Conservation (phyloP, 1,140 invertebrate species). For the Drosophila pallidifrons region DNA sequence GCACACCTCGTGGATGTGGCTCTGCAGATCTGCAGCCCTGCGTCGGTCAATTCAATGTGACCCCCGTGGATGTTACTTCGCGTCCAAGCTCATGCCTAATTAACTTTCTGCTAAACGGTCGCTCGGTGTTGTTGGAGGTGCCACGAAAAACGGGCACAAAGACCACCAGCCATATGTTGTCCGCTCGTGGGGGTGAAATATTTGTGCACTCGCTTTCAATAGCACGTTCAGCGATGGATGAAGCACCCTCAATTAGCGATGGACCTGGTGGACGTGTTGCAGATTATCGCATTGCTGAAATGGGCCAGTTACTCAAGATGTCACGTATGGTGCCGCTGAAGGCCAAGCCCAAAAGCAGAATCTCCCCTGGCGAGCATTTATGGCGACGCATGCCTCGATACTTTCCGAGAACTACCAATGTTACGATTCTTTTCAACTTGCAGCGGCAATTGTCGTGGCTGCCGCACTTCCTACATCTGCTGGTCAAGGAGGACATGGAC, state of each 20-base stretch:
- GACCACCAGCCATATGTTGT: conserved; percentile 96
- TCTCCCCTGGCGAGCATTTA: conserved; percentile 88
- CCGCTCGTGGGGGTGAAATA: conserved; percentile 97
- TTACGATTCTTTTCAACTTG: conserved; percentile 92
- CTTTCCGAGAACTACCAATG: conserved; percentile 92
- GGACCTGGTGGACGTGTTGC: conserved; percentile 96
- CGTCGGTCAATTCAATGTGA: conserved; percentile 94
- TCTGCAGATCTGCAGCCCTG: conserved; percentile 92
- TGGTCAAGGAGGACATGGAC: conserved; percentile 93
- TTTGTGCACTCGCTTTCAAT: conserved; percentile 97
- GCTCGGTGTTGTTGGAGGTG: conserved; percentile 98
- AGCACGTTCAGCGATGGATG: conserved; percentile 94
- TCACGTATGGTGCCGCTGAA: conserved; percentile 92
- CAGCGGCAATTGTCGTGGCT: conserved; percentile 91
- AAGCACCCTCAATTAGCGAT: conserved; percentile 97
- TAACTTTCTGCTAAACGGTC: conserved; percentile 97
- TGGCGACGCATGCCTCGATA: conserved; percentile 93
- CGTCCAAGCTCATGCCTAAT: conserved; percentile 98
- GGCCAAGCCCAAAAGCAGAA: conserved; percentile 78
- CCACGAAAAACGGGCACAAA: conserved; percentile 94
- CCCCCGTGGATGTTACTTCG: conserved; percentile 97
- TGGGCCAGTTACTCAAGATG: conserved; percentile 94
- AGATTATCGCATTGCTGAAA: conserved; percentile 95
- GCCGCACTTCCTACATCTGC: conserved; percentile 91
- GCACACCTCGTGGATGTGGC: conserved; percentile 94